phyloP scores from a whole-genome alignment of 2,113 vertebrate species.

The Chlorocebus sabaeus region DNA sequence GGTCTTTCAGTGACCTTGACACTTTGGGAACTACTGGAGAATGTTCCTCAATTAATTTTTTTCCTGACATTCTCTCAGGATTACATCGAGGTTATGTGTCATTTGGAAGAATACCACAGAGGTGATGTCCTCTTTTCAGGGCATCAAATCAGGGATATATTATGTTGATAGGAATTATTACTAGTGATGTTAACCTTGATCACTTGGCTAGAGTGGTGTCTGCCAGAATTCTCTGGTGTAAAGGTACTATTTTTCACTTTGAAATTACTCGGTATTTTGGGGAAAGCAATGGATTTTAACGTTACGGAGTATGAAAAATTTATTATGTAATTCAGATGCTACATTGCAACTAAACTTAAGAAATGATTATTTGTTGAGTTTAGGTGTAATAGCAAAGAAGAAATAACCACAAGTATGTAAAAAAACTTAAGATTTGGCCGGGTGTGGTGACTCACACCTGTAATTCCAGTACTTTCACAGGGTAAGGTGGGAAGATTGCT shows the following conservation, averaged over 20 bases:
- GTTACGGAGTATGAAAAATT: background rate
- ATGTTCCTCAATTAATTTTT: background rate
- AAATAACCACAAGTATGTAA: background rate
- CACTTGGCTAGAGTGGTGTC: background rate
- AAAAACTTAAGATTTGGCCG: background rate
- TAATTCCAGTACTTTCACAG: too few species aligned
- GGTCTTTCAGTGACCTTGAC: background rate
- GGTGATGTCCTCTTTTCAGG: background rate
- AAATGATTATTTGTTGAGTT: background rate
- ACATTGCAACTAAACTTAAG: background rate
- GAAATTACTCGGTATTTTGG: background rate
- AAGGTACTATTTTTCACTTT: slow-evolving; percentile 34
- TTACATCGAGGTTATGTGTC: background rate
- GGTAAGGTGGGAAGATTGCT: too few species aligned
- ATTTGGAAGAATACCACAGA: background rate
- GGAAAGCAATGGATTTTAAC: slow-evolving; percentile 34
- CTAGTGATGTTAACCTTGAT: background rate
- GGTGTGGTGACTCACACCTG: too few species aligned
- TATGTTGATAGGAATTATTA: background rate
- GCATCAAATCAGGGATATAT: background rate
- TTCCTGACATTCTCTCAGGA: background rate
- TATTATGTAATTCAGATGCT: background rate
- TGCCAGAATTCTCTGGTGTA: background rate
- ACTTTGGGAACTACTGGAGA: background rate
- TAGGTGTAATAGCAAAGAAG: background rate